phyloP scores from a whole-genome alignment of 1,140 invertebrate species.

The Drosophila lini region DNA sequence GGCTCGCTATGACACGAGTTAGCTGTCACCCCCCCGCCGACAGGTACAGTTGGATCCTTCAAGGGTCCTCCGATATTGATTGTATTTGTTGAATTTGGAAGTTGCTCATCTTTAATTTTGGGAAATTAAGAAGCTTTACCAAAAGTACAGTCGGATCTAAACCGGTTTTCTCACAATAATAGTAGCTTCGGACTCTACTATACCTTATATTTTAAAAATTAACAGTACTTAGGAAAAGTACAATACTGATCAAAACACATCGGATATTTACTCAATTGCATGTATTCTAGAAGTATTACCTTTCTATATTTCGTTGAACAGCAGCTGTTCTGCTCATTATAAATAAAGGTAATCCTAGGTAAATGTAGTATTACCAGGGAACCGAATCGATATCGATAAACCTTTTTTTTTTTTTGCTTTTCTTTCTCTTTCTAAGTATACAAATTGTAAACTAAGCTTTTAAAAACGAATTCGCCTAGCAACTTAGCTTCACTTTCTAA shows the following conservation, averaged over 20 bases:
- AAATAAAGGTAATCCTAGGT: neutral
- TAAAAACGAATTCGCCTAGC: neutral
- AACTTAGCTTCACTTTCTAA: neutral
- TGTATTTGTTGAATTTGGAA: neutral
- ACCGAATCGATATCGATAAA: neutral
- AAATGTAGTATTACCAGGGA: neutral
- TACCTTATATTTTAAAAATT: neutral
- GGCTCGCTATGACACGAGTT: slow-evolving; percentile 20
- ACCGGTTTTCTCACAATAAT: neutral
- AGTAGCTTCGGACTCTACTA: neutral
- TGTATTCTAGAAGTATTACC: neutral
- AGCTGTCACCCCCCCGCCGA: neutral
- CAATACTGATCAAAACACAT: neutral
- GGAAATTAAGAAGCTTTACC: neutral
- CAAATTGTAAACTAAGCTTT: neutral
- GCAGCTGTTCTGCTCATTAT: neutral
- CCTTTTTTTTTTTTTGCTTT: neutral
- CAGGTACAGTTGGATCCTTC: slow-evolving; percentile 19
- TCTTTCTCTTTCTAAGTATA: neutral
- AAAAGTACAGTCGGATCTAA: neutral
- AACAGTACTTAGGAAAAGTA: neutral
- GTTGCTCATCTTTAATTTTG: neutral
- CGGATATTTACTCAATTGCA: neutral
- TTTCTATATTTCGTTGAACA: neutral
- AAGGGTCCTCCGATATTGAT: neutral